phyloP scores from a whole-genome alignment of 2,797 vertebrate genomes.

The Mastacembelus armatus region DNA sequence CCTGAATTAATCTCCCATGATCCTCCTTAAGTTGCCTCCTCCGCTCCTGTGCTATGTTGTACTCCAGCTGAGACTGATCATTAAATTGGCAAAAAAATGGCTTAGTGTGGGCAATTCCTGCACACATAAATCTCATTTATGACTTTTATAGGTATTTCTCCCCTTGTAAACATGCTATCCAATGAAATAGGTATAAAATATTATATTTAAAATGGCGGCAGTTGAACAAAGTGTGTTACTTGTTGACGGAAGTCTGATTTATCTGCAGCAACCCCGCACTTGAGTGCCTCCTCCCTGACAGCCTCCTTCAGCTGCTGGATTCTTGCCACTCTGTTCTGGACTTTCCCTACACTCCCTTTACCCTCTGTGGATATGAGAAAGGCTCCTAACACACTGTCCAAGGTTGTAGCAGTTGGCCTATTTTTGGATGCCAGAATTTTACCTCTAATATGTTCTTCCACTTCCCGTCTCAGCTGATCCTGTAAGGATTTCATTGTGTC shows the following conservation, averaged over 20 bases:
- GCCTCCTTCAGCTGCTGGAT: conserved; percentile 81
- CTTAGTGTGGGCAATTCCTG: conserved; percentile 26
- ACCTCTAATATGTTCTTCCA: conserved; percentile 84
- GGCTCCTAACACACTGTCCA: background rate
- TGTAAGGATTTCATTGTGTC: conserved; percentile 67
- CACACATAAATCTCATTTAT: conserved; percentile 45
- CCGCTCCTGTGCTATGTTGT: conserved; percentile 80
- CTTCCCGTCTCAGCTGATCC: conserved; percentile 79
- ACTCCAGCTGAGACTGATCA: conserved; percentile 76
- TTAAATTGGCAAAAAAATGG: conserved; percentile 64
- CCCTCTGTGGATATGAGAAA: conserved; percentile 68
- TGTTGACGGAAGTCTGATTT: conserved; percentile 62
- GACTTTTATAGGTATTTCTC: conserved; percentile 23
- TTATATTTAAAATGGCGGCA: background rate
- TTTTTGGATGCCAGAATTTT: conserved; percentile 5
- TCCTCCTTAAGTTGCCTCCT: conserved; percentile 84
- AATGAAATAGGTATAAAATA: conserved; percentile 6
- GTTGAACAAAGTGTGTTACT: conserved; percentile 39
- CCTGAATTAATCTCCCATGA: conserved; percentile 83
- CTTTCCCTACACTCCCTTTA: conserved; percentile 69
- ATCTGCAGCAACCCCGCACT: conserved; percentile 25
- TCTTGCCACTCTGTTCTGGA: conserved; percentile 73
- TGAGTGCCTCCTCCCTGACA: conserved; percentile 71
- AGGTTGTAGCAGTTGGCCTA: background rate
- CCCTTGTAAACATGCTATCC: conserved; percentile 19